Conservation (phyloP, 2,888 invertebrate species). For the Trissoscelio sp. region DNA sequence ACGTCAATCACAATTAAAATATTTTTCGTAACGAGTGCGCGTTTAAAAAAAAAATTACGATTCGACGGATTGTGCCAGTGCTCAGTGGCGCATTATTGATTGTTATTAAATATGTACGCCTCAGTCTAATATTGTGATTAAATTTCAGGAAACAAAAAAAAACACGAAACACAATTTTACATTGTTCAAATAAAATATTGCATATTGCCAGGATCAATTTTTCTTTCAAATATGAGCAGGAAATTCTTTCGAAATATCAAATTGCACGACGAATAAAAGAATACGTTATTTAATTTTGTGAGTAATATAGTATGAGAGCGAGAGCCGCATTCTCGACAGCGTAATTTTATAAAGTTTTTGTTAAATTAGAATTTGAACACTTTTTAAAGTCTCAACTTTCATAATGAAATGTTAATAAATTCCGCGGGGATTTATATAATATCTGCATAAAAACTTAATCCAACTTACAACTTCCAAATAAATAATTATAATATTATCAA, state of each 20-base stretch:
- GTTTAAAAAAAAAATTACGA: too few species aligned
- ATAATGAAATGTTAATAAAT: slow-evolving; percentile 40
- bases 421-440: slow-evolving; percentile 13
- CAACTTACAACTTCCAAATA: slow-evolving; percentile 13
- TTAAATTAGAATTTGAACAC: slow-evolving; percentile 41
- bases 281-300: slow-evolving; percentile 33
- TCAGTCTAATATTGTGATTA: too few species aligned
- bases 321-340: not conserved
- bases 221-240: not conserved
- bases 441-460: slow-evolving; percentile 18
- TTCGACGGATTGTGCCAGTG: too few species aligned
- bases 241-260: slow-evolving; percentile 25
- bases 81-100: too few species aligned
- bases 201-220: not conserved
- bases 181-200: not conserved
- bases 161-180: not conserved
- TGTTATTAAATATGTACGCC: too few species aligned
- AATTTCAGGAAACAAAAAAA: not conserved
- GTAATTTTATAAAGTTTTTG: slow-evolving; percentile 27
- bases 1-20: too few species aligned
- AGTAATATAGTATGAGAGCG: slow-evolving; percentile 17
- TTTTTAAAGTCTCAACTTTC: slow-evolving; percentile 16
- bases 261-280: slow-evolving; percentile 16
- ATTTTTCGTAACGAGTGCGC: too few species aligned
- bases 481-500: too few species aligned